Evolutionary conservation across 2,888 invertebrate genomes (phyloP), one percentile per base, ranked within the genome.

Genomic region (Seira musarum): DNA sequence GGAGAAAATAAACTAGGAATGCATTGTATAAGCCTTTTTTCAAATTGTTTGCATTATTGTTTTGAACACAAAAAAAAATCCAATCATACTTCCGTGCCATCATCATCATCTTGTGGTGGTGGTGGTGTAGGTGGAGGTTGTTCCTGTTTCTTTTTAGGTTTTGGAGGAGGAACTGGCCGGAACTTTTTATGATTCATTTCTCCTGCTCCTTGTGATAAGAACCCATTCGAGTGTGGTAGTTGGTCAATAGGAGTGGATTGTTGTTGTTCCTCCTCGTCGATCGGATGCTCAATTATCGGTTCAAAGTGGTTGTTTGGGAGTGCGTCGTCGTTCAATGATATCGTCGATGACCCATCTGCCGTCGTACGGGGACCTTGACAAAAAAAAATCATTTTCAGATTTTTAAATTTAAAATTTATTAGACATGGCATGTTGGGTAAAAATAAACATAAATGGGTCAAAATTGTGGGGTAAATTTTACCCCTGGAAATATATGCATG

Each of bases 111-210:
- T 13, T 40, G 40, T 8, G 40, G 40, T 8, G 13, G 6, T 40
- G 40, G 40, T 40, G 40, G 40, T 13, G 13, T 15, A 19, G 24
- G n/a, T 64, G 22, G 25, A 15, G 24, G 2, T 25, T 64, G 24
- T 64, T 57, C 65, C 6, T 17, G 6, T 13, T 73, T 74, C 67
- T 74, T 74, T 53, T 74, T 74, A 1, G 74, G 74, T 40, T 74
- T 74, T 19, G 74, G 74, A 0, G 74, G 67, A 2, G 74, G 74
- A 8, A 74, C 74, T 15, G 74, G 74, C 3, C 67, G 19, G 17
- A 57, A 67, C 46, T 74, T 74, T 46, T 49, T 49, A n/a, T n/a
- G n/a, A n/a, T 46, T 53, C 6, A 19, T 1, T 1, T 2, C 49
- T 25, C 2, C 17, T 8, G 66, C 21, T 24, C n/a, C n/a, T n/a